Percentiles rank a stretch among this genome's conserved stretches.
Evolutionary conservation across 2,113 vertebrate species (phyloP).

Genomic region (Turdus rufiventris): DNA sequence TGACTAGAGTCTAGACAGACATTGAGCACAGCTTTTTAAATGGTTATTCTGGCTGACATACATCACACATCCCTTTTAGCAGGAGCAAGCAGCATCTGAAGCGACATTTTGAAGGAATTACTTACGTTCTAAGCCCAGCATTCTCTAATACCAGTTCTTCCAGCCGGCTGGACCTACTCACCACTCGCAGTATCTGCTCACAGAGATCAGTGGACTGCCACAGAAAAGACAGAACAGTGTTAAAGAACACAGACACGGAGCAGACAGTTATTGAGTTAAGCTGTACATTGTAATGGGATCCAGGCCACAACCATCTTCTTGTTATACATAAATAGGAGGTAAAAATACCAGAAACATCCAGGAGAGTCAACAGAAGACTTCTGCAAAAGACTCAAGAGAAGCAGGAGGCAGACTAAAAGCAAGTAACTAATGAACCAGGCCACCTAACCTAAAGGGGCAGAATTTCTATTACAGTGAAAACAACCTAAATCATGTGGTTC

Average conservation of each 20-base stretch:
- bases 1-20: not conserved
- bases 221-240: slow-evolving; percentile 34
- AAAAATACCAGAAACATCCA: not conserved
- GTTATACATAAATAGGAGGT: not conserved
- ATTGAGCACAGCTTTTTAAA: not conserved
- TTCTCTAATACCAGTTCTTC: slow-evolving; percentile 95
- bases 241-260: not conserved
- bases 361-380: not conserved
- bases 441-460: not conserved
- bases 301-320: not conserved
- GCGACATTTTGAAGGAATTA: not conserved
- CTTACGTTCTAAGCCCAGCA: slow-evolving; percentile 92
- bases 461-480: not conserved
- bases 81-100: not conserved
- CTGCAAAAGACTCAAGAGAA: not conserved
- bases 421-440: not conserved
- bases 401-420: not conserved
- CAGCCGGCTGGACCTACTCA: slow-evolving; percentile 87
- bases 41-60: not conserved
- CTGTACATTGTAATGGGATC: not conserved
- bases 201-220: slow-evolving; percentile 90
- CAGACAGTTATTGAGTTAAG: not conserved
- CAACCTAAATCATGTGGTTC: not conserved
- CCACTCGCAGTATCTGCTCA: slow-evolving; percentile 92
- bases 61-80: not conserved